A percentile compares a stretch with the other conserved stretches of the same genome.
phyloP scores from a whole-genome alignment of 2,113 vertebrate genomes.

The Stictonetta naevosa region DNA sequence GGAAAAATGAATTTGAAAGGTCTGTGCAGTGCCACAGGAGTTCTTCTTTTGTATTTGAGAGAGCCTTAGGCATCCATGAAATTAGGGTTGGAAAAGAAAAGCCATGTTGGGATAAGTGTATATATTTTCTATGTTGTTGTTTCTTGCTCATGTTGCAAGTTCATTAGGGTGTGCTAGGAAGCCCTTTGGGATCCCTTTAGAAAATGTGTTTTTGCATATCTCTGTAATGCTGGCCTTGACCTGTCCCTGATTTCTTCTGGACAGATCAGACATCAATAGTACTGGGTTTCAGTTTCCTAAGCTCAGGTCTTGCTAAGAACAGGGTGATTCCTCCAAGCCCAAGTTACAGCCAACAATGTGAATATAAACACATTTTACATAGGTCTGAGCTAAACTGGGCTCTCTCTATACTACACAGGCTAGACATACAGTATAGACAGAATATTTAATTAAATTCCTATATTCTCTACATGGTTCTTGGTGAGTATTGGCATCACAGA shows the following conservation, averaged over 20 bases:
- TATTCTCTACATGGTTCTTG: not conserved
- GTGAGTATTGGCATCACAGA: accelerated
- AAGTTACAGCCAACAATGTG: not conserved
- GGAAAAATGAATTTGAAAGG: constrained; percentile 18
- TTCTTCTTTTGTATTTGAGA: not conserved
- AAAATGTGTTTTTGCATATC: not conserved
- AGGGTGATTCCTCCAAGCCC: not conserved
- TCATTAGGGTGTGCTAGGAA: not conserved
- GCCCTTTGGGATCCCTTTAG: not conserved
- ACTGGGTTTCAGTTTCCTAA: not conserved
- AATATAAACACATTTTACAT: not conserved
- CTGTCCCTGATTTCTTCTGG: not conserved
- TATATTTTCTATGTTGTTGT: not conserved
- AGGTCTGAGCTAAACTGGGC: not conserved
- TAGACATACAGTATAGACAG: not conserved
- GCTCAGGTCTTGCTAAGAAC: not conserved
- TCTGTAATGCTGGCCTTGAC: not conserved
- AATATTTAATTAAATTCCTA: not conserved
- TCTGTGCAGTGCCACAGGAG: not conserved
- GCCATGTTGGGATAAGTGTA: not conserved
- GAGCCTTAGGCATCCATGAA: not conserved
- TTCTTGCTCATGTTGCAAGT: not conserved
- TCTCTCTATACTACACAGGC: not conserved
- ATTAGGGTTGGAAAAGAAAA: not conserved
- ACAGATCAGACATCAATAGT: not conserved